Evolutionary conservation across 2,888 invertebrate genomes (phyloP), one percentile per base, ranked within the genome.

Genomic region (Chorisops tibialis): DNA sequence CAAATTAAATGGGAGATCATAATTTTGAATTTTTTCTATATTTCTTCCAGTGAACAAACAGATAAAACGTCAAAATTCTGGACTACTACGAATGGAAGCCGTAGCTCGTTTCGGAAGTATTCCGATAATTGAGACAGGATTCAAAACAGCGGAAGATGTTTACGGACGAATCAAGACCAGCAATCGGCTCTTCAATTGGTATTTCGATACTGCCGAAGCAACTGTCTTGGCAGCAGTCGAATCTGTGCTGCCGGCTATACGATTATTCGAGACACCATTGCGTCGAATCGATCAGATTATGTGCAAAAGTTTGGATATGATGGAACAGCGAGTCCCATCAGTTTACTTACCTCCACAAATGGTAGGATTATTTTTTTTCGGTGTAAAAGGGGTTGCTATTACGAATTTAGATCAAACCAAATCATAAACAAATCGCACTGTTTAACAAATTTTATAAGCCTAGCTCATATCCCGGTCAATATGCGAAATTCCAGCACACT

Each of bases 301-400:
- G 65, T 93, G 92, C 79, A 87, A 85, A 73, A 90, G 92, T 61
- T 83, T 95, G 66, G 92, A 93, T 68, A 83, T 89, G 39, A 86
- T 94, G n/a, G 93, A 94, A 75, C 85, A 89, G 70, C 84, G 85
- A 63, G 87, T 92, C 50, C 94, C 94, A 0, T 85, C 88, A 1
- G 88, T 94, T 64, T 86, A 88, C 73, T 80, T 93, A 67, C 91
- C 93, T 4, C 92, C 94, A 7, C 86, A 93, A 79, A 84, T 89
- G 81, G 93, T 93, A 81, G 84, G 43, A 18, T 12, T n/a, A 2
- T 82, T 74, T 59, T 39, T 62, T 47, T 12, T 43, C 1, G 37
- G 14, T 49, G 22, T 22, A 49, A 11, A 49, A 18, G 18, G 7
- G 7, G 14, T 11, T 30, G 37, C 16, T 47, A 47, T 14, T n/a